Evolutionary conservation across 2,113 vertebrate genomes (phyloP).

Genomic region (Emydocephalus ijimae): DNA sequence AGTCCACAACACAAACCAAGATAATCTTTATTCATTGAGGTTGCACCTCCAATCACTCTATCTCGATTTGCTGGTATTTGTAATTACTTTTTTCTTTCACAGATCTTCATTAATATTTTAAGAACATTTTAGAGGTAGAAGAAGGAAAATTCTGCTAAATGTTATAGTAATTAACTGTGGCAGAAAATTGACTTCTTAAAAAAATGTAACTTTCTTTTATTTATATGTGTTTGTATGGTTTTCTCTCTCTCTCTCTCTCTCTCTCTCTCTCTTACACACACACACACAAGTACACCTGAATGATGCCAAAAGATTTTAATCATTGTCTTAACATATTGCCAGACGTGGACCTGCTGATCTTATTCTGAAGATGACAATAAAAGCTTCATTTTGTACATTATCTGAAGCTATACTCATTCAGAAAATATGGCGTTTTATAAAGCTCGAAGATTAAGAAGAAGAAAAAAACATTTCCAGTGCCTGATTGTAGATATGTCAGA

Average conservation of each 20-base stretch:
- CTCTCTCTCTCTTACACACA: neutral
- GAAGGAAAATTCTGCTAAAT: neutral
- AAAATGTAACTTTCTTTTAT: neutral
- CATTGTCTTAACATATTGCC: slow-evolving; percentile 16
- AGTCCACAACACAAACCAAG: neutral
- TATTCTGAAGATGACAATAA: slow-evolving; percentile 24
- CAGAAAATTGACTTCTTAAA: neutral
- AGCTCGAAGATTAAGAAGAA: slow-evolving; percentile 13
- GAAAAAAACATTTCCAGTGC: neutral
- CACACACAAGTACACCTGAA: neutral
- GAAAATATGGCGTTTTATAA: neutral
- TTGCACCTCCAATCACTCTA: neutral
- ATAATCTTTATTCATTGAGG: neutral
- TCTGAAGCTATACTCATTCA: slow-evolving; percentile 15
- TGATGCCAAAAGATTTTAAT: slow-evolving; percentile 14
- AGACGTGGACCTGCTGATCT: neutral
- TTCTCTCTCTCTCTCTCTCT: too few species aligned
- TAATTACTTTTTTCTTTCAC: neutral
- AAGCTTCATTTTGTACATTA: neutral
- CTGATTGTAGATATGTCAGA: slow-evolving; percentile 28
- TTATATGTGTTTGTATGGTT: neutral
- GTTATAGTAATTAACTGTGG: neutral
- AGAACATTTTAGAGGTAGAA: neutral
- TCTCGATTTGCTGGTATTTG: neutral
- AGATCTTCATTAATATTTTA: neutral